Base-by-base conservation (phyloP, 2,888 invertebrate genomes). In the Chaitophorus viminalis region DNA sequence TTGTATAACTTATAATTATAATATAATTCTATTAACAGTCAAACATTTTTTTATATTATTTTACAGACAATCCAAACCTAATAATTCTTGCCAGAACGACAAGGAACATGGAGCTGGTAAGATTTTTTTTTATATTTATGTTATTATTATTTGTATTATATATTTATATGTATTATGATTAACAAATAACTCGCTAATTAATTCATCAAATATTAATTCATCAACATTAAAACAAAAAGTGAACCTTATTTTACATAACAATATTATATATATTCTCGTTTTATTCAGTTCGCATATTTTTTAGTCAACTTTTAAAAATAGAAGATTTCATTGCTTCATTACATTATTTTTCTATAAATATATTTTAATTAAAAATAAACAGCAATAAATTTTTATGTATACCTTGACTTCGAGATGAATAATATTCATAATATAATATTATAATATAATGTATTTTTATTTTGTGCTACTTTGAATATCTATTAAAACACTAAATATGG, bases 81-180 rank as follows among this genome's bases (percentile, higher is more conserved):
- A 70, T 74, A 60, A n/a, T 21, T 14, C 17, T 5, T 60, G 29
- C 29, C 72, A 74, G 11, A 87, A 60, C 39, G 11, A 74, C 4
- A 52, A 79, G 25, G 70, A 54, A 31, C 86, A 52, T 5, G 76
- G 74, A 39, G 3, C 70, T 18, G 86, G 86, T 87, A 87, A 87
- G 74, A 36, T 74, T 79, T 70, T 65, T 70, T 85, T n/a, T 3
- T 46, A 31, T 68, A 29, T 81, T 29, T 68, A n/a, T n/a, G n/a
- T n/a, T n/a, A n/a, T n/a, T n/a, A n/a, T n/a, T n/a, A n/a, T n/a
- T n/a, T n/a, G n/a, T 46, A 21, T 46, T 39, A 17, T 25, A 17
- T 72, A 82, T 54, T 36, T 33, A 36, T 17, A 60, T 82, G 52
- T 72, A 72, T 33, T n/a, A 72, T 36, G 60, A 11, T 29, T 6